Conservation (phyloP, 2,888 invertebrate genomes). For the Junonia oenone region DNA sequence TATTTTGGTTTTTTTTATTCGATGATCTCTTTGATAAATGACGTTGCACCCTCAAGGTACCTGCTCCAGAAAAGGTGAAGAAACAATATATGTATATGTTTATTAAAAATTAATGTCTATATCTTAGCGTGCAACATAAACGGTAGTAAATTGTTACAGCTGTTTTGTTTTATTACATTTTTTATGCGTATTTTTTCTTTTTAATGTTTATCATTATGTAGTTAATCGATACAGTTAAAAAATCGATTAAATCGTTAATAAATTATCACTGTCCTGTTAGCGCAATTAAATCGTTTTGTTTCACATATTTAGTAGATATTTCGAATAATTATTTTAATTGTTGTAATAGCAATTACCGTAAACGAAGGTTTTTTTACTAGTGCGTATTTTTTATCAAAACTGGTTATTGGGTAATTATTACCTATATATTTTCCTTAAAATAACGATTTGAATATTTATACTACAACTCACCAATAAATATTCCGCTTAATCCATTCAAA, state of each 20-base stretch:
- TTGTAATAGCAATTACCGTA: neutral
- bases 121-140: constrained; percentile 42
- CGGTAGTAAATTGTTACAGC: constrained; percentile 19
- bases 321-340: neutral
- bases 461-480: constrained; percentile 35
- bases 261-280: neutral
- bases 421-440: neutral
- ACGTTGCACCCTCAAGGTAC: constrained; percentile 50
- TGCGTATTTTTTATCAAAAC: neutral
- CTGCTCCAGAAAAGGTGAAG: constrained; percentile 61
- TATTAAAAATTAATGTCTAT: constrained; percentile 68
- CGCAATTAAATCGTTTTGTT: neutral
- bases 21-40: constrained; percentile 67
- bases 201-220: neutral
- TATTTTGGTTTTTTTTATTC: constrained; percentile 59
- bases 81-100: constrained; percentile 59
- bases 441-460: neutral
- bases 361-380: neutral
- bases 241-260: neutral
- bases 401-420: neutral
- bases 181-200: constrained; percentile 5
- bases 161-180: constrained; percentile 40
- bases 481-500: constrained; percentile 27
- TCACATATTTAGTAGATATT: neutral
- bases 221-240: neutral